A percentile compares a stretch with the other conserved stretches of the same genome.
phyloP scores from a whole-genome alignment of 2,888 invertebrate genomes.

The Conops quadrifasciatus region DNA sequence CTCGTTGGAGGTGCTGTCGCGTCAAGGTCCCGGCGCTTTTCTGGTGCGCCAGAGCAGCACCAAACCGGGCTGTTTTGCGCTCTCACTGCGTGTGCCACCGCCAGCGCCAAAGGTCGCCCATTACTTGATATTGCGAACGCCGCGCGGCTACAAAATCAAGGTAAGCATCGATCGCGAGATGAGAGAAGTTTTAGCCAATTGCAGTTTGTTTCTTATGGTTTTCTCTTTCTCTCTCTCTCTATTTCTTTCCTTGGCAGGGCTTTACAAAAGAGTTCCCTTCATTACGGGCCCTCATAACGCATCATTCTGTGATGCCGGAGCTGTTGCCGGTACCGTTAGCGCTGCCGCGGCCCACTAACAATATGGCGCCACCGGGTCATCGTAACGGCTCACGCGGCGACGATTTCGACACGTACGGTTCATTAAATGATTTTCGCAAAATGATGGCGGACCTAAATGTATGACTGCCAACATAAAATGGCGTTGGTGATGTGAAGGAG shows the following conservation, averaged over 20 bases:
- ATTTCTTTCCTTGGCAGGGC: constrained; percentile 71
- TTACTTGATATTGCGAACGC: constrained; percentile 89
- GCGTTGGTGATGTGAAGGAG: too few species aligned
- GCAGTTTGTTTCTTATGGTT: too few species aligned
- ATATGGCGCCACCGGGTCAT: constrained; percentile 37
- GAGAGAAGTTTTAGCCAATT: too few species aligned
- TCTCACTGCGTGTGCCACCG: constrained; percentile 92
- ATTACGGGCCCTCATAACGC: constrained; percentile 90
- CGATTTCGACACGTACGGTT: constrained; percentile 78
- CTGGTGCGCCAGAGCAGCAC: constrained; percentile 94
- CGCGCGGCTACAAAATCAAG: constrained; percentile 92
- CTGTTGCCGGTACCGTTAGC: constrained; percentile 91
- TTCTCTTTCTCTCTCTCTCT: background rate
- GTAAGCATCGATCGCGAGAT: constrained; percentile 65
- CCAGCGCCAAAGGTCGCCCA: constrained; percentile 84
- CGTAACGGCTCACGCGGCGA: constrained; percentile 63
- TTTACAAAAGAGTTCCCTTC: constrained; percentile 96
- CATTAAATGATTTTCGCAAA: constrained; percentile 77
- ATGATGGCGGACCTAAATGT: constrained; percentile 81
- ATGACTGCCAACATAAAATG: constrained; percentile 54
- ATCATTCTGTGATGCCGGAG: constrained; percentile 98
- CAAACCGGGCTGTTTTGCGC: constrained; percentile 91
- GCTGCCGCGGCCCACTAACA: constrained; percentile 70
- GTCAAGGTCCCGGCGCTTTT: constrained; percentile 93
- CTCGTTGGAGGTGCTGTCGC: constrained; percentile 88